phyloP scores from a whole-genome alignment of 2,888 invertebrate genomes.

The Heteromyza rotundicornis region DNA sequence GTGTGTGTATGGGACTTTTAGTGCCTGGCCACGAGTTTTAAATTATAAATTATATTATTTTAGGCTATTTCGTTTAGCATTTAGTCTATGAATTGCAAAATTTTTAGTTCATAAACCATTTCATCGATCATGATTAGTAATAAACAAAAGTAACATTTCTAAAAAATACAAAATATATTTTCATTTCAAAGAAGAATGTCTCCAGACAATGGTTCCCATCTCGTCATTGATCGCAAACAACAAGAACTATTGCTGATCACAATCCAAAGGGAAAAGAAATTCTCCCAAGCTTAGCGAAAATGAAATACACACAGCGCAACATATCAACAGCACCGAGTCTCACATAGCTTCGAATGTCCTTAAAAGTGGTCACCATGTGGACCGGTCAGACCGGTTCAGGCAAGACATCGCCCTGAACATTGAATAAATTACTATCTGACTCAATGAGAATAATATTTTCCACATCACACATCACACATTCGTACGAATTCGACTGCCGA shows the following conservation, averaged over 20 bases:
- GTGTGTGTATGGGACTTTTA: not conserved
- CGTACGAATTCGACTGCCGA: no score
- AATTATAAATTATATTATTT: no score
- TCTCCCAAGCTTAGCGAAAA: conserved; percentile 15
- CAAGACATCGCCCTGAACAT: conserved; percentile 15
- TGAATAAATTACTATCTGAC: conserved; percentile 36
- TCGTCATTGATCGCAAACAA: conserved; percentile 2
- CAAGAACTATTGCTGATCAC: not conserved
- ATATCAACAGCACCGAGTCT: no score
- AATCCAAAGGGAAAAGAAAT: conserved; percentile 3
- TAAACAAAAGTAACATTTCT: not conserved
- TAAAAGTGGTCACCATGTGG: conserved; percentile 46
- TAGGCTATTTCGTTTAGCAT: no score
- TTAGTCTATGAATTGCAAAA: no score
- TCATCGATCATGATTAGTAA: not conserved
- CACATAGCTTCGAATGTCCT: conserved; percentile 1
- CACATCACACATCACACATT: conserved; percentile 14
- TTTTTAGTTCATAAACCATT: no score
- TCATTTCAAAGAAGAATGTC: not conserved
- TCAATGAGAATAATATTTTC: not conserved
- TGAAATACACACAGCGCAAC: not conserved
- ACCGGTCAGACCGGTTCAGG: conserved; percentile 58
- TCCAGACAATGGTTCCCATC: not conserved
- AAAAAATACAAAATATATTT: not conserved
- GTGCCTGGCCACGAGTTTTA: not conserved